phyloP scores from a whole-genome alignment of 1,140 invertebrate genomes.

The Drosophila tsacasi region DNA sequence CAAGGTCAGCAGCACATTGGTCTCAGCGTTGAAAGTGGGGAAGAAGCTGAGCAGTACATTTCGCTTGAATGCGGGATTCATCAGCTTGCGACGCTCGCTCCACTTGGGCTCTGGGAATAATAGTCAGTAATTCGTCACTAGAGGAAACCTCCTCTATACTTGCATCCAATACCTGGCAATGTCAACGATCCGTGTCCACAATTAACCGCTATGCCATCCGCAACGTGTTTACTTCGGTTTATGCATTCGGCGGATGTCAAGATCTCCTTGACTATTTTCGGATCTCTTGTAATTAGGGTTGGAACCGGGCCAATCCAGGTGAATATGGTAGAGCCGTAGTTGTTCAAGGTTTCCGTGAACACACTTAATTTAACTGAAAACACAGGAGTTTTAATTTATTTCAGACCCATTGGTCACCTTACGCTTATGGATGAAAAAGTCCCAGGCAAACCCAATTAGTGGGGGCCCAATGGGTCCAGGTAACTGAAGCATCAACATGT shows the following conservation, averaged over 20 bases:
- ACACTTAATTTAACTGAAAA: neutral
- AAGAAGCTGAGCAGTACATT: slow-evolving; percentile 64
- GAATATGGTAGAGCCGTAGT: slow-evolving; percentile 44
- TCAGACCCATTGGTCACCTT: neutral
- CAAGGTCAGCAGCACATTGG: slow-evolving; percentile 22
- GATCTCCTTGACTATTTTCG: slow-evolving; percentile 49
- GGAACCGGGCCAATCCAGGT: slow-evolving; percentile 60
- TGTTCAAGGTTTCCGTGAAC: neutral
- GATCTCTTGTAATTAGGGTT: slow-evolving; percentile 46
- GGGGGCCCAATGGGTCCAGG: slow-evolving; percentile 60
- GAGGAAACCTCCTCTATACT: neutral
- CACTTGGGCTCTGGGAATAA: slow-evolving; percentile 44
- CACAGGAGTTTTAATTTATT: neutral
- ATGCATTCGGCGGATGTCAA: slow-evolving; percentile 50
- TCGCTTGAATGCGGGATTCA: slow-evolving; percentile 62
- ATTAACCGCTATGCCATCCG: slow-evolving; percentile 14
- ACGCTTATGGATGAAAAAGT: slow-evolving; percentile 26
- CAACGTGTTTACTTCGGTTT: slow-evolving; percentile 19
- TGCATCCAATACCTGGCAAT: slow-evolving; percentile 34
- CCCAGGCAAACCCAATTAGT: slow-evolving; percentile 38
- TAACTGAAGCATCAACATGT: slow-evolving; percentile 51
- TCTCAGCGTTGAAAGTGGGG: slow-evolving; percentile 61
- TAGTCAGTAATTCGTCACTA: neutral
- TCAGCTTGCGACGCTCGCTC: slow-evolving; percentile 50
- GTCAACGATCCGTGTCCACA: slow-evolving; percentile 49